A percentile compares a stretch with the other conserved stretches of the same genome.
Conservation (phyloP, 2,888 invertebrate species). For the Papilio protenor region DNA sequence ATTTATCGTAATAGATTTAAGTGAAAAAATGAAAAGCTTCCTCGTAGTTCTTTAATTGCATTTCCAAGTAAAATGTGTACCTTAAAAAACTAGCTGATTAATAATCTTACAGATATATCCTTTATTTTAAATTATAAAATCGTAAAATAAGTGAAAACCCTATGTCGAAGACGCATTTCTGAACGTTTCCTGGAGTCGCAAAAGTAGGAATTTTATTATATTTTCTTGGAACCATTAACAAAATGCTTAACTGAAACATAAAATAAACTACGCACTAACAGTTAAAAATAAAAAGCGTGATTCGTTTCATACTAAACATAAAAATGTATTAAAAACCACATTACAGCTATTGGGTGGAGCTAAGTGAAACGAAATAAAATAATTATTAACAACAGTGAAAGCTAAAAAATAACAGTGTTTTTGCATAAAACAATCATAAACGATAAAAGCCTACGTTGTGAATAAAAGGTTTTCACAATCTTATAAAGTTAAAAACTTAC, state of each 20-base stretch:
- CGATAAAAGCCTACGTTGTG: neutral
- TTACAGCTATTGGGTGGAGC: neutral
- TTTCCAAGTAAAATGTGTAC: neutral
- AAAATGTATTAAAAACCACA: neutral
- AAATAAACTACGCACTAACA: neutral
- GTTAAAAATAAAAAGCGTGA: neutral
- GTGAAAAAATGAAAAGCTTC: neutral
- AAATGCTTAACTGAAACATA: neutral
- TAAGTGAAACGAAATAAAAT: neutral
- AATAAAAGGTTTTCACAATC: neutral
- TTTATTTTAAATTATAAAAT: neutral
- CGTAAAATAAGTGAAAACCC: neutral
- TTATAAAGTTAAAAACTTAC: neutral
- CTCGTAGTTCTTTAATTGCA: neutral
- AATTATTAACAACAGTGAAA: neutral
- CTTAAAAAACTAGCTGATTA: neutral
- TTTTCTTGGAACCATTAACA: neutral
- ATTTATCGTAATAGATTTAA: neutral
- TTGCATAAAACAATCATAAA: neutral
- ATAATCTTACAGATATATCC: neutral
- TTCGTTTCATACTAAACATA: neutral
- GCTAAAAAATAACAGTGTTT: neutral
- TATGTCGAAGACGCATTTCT: neutral
- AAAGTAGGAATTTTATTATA: neutral
- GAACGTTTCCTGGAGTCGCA: neutral